phyloP scores from a whole-genome alignment of 1,140 invertebrate genomes.

The Cydia splendana region DNA sequence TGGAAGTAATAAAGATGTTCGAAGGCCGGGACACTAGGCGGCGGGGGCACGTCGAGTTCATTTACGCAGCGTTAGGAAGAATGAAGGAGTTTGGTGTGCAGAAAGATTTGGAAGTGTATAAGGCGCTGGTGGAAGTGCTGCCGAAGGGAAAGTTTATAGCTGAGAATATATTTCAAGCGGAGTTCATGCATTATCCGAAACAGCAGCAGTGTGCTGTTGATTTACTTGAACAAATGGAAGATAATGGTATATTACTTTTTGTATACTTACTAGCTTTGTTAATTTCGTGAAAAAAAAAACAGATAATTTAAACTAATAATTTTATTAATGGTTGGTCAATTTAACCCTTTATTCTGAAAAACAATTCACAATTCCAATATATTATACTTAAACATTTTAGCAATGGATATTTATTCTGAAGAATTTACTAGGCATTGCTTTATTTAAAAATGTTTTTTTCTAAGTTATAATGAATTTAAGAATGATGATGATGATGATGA shows the following conservation, averaged over 20 bases:
- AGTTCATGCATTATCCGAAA: conserved; percentile 95
- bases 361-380: too few relatives aligned
- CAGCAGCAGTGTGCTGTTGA: conserved; percentile 96
- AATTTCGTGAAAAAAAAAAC: too few relatives aligned
- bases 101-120: conserved; percentile 95
- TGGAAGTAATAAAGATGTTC: conserved; percentile 88
- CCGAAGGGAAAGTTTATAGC: conserved; percentile 95
- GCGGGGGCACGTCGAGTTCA: conserved; percentile 95
- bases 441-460: too few relatives aligned
- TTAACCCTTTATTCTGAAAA: too few relatives aligned
- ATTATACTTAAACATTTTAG: too few relatives aligned
- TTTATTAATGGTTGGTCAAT: too few relatives aligned
- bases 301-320: too few relatives aligned
- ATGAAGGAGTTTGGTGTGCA: conserved; percentile 96
- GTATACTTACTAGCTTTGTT: background rate
- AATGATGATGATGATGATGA: too few relatives aligned
- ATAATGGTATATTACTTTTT: conserved; percentile 83
- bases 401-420: too few relatives aligned
- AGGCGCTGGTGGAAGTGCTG: conserved; percentile 93
- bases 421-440: too few relatives aligned
- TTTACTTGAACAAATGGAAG: conserved; percentile 94
- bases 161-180: conserved; percentile 88
- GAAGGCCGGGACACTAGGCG: conserved; percentile 81
- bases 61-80: conserved; percentile 91
- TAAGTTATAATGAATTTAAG: too few relatives aligned